Conservation (phyloP, 1,140 invertebrate species). For the Metaphire vulgaris region DNA sequence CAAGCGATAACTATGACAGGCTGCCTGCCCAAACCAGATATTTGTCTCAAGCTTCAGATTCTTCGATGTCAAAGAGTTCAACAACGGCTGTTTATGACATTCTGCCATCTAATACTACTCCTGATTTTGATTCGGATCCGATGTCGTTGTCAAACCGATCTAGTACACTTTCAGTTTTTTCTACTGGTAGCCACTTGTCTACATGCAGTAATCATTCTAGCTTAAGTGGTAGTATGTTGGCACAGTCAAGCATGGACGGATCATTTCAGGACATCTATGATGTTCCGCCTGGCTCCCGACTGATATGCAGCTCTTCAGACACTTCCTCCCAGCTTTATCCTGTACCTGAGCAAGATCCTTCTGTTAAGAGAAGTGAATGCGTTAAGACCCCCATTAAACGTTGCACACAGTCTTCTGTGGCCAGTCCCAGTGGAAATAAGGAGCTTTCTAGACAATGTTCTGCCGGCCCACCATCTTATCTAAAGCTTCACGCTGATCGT, state of each 20-base stretch:
- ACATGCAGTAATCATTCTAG: not conserved
- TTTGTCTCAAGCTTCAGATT: not conserved
- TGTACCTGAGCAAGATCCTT: no score
- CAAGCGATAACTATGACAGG: not conserved
- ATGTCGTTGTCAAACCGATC: not conserved
- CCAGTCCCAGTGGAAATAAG: no score
- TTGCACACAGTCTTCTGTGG: no score
- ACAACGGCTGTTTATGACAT: not conserved
- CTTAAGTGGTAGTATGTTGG: not conserved
- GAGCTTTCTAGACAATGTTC: no score
- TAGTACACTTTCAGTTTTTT: slow-evolving; percentile 13
- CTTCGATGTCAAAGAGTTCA: not conserved
- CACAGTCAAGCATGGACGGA: not conserved
- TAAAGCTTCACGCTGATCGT: no score
- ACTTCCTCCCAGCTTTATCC: no score
- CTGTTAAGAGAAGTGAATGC: no score
- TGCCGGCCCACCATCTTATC: no score
- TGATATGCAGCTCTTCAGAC: not conserved
- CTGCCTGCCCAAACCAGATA: not conserved
- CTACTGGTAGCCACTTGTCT: slow-evolving; percentile 10
- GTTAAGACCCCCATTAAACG: no score
- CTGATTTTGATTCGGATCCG: not conserved
- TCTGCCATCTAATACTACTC: no score
- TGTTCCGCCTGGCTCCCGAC: not conserved
- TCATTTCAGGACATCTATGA: not conserved